These are phyloP conservation scores for Drosophila leontia DNA, from an alignment of 1,140 invertebrate genomes.

Conservation along the genomic window DNA sequence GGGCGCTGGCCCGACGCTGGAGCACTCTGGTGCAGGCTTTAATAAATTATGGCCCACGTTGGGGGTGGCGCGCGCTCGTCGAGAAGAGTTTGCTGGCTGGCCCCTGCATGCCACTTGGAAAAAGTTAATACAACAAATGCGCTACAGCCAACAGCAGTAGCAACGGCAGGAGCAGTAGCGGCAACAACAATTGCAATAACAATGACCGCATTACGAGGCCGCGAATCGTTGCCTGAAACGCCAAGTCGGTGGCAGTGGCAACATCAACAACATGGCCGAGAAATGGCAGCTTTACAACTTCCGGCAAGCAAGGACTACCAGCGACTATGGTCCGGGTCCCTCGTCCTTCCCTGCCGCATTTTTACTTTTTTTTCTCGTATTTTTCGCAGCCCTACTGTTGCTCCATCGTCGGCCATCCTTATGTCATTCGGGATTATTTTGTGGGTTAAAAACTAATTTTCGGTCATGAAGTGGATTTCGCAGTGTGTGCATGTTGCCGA, in stretches of 20 bases:
- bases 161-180: constrained; percentile 41
- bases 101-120: constrained; percentile 73
- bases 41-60: constrained; percentile 74
- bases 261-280: constrained; percentile 73
- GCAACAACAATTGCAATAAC: constrained; percentile 69
- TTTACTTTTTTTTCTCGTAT: not conserved
- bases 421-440: constrained; percentile 84
- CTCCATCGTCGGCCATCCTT: constrained; percentile 63
- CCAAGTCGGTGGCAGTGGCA: constrained; percentile 55
- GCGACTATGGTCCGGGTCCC: constrained; percentile 3
- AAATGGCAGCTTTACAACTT: constrained; percentile 84
- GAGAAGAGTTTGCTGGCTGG: constrained; percentile 30
- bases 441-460: constrained; percentile 84
- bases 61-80: constrained; percentile 15
- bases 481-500: constrained; percentile 65
- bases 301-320: constrained; percentile 68
- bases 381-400: constrained; percentile 21
- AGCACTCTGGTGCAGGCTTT: constrained; percentile 82
- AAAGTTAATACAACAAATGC: constrained; percentile 82
- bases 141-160: constrained; percentile 47
- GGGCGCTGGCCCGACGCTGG: constrained; percentile 74
- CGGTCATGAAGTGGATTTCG: constrained; percentile 80
- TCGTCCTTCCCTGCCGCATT: constrained; percentile 12
- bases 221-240: constrained; percentile 77
- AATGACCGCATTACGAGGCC: constrained; percentile 82